A percentile compares a stretch with the other conserved stretches of the same genome.
These are phyloP conservation scores for Limnothrissa miodon DNA, from an alignment of 2,113 vertebrate genomes.

Conservation along the genomic window DNA sequence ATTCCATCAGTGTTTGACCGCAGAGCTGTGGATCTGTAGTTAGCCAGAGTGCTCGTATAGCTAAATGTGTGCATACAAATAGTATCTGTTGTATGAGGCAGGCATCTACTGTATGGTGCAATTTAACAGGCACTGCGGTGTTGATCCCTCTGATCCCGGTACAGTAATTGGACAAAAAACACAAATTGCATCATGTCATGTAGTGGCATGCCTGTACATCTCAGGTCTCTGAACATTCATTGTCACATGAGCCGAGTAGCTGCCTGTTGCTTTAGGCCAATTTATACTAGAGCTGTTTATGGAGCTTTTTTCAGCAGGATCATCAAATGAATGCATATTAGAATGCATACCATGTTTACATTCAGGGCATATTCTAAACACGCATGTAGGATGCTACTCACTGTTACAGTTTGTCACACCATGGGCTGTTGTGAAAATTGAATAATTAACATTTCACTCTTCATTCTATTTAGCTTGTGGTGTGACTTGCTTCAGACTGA, in stretches of 20 bases:
- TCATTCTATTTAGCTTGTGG: too few species aligned
- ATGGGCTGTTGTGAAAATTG: too few species aligned
- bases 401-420: too few species aligned
- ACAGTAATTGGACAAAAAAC: neutral
- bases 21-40: neutral
- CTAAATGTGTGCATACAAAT: neutral
- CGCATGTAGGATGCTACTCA: too few species aligned
- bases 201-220: too few species aligned
- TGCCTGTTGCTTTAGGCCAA: neutral
- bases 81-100: neutral
- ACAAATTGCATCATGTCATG: neutral
- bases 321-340: too few species aligned
- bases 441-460: too few species aligned
- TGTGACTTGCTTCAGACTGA: too few species aligned
- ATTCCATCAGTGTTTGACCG: neutral
- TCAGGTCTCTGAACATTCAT: neutral
- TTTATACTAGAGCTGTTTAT: too few species aligned
- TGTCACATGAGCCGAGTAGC: neutral
- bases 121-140: neutral
- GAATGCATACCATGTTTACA: too few species aligned
- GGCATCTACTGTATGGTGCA: neutral
- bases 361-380: too few species aligned
- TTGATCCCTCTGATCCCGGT: neutral
- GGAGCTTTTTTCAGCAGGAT: too few species aligned
- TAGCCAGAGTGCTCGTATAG: neutral